These are phyloP conservation scores for Liparis tanakae DNA, from an alignment of 2,797 vertebrate species.

Conservation along the genomic window DNA sequence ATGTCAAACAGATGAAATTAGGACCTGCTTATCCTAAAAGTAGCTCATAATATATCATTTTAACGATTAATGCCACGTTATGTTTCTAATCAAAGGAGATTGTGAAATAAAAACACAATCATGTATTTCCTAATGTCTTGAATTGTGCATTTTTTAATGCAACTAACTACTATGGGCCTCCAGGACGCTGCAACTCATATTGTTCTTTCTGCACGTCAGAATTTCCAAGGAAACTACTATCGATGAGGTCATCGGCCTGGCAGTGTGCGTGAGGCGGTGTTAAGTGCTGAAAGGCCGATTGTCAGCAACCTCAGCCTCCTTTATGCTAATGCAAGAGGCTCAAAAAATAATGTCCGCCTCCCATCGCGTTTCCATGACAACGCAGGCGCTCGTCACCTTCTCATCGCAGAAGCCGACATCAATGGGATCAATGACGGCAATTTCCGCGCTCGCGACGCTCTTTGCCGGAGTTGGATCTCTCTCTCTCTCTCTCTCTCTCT, in stretches of 20 bases:
- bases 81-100: not conserved
- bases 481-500: too few species aligned
- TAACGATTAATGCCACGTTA: not conserved
- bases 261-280: conserved; percentile 13
- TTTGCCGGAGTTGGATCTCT: too few species aligned
- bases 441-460: too few species aligned
- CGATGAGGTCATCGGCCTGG: conserved; percentile 41
- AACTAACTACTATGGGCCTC: not conserved
- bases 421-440: too few species aligned
- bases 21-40: too few species aligned
- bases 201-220: too few species aligned
- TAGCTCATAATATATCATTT: not conserved
- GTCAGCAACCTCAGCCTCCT: not conserved
- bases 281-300: too few species aligned
- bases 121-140: not conserved
- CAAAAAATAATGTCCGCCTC: not conserved
- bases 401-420: too few species aligned
- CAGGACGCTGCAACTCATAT: too few species aligned
- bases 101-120: not conserved
- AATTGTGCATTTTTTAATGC: not conserved
- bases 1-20: too few species aligned
- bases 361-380: conserved; percentile 47
- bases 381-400: conserved; percentile 7
- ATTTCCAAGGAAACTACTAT: too few species aligned
- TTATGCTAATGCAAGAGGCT: conserved; percentile 2